Evolutionary conservation across 2,113 vertebrate genomes (phyloP), one percentile per base, ranked within the genome.

Genomic region (Glaucomys volans): DNA sequence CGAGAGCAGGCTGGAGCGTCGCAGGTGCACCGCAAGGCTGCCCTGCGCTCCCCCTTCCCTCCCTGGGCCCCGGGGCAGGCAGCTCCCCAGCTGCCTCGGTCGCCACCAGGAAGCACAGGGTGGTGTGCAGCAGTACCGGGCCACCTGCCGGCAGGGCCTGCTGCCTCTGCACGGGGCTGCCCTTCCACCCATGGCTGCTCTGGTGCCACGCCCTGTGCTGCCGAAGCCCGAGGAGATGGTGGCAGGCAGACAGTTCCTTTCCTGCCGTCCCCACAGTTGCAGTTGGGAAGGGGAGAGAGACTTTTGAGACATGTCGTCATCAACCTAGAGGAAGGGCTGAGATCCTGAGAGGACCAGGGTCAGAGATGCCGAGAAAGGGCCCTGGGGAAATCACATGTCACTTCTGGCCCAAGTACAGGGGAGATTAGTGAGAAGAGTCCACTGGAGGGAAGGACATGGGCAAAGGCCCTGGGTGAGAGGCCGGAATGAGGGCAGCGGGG

Each of bases 181-280:
- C 14, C 13, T 8, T 20, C 26, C 3, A 1, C 3, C 20, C 0
- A 7, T 4, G 1, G 0, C 10, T 4, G 14, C 76, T 12, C 18
- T 52, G 30, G 35, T 4, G 10, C 59, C 1, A 35, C n/a, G 35
- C 4, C 1, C 40, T 0, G 26, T 28, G 67, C 66, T 16, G 10
- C 76, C 17, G 8, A 62, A 26, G 66, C 32, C 5, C 0, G 8
- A 20, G 94, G 81, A 12, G 0, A 6, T 1, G 4, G 69, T 9
- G 64, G 44, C 24, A 2, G 2, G 13, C 37, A 24, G 6, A 26
- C 37, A 52, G 47, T 1, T 6, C 35, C 35, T 5, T 1, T 8
- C 28, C 40, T 59, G n/a, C 84, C 82, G 77, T 20, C 37, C 5
- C 5, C 5, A 76, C 22, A 59, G 26, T 72, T 2, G 0, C n/a